These are phyloP conservation scores for Protonibea diacanthus DNA, from an alignment of 2,797 vertebrate species.

Conservation along the genomic window DNA sequence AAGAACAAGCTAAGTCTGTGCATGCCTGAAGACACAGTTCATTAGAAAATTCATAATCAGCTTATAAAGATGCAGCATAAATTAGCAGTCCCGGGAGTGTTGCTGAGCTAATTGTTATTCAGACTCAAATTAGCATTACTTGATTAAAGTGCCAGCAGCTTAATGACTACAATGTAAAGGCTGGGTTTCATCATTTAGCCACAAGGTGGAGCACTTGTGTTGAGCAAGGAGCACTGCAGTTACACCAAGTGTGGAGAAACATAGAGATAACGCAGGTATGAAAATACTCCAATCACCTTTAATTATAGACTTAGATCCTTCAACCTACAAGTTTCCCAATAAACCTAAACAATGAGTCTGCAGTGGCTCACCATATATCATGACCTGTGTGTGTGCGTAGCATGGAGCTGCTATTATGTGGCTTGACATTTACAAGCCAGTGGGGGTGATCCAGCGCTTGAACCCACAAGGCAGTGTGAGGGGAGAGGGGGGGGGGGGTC, in stretches of 20 bases:
- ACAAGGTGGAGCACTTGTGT: conserved; percentile 50
- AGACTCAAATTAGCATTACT: conserved; percentile 5
- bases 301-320: neutral
- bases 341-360: neutral
- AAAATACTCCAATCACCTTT: neutral
- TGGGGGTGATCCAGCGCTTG: neutral
- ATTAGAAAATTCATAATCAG: neutral
- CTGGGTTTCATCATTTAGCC: conserved; percentile 27
- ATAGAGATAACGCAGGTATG: neutral
- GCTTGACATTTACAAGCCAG: conserved; percentile 19
- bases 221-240: neutral
- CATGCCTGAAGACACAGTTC: neutral
- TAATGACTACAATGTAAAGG: neutral
- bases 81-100: neutral
- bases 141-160: conserved; percentile 1
- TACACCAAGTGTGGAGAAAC: neutral
- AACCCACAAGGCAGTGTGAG: conserved; percentile 32
- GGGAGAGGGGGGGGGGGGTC: neutral
- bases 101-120: conserved; percentile 14
- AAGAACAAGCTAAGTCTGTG: neutral
- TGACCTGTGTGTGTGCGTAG: neutral
- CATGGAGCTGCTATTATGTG: neutral
- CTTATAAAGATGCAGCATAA: conserved; percentile 8
- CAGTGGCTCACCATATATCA: neutral
- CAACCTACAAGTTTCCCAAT: neutral